Percentiles rank a stretch among this genome's conserved stretches.
Conservation (phyloP, 2,888 invertebrate genomes). For the Seladonia tumulorum region DNA sequence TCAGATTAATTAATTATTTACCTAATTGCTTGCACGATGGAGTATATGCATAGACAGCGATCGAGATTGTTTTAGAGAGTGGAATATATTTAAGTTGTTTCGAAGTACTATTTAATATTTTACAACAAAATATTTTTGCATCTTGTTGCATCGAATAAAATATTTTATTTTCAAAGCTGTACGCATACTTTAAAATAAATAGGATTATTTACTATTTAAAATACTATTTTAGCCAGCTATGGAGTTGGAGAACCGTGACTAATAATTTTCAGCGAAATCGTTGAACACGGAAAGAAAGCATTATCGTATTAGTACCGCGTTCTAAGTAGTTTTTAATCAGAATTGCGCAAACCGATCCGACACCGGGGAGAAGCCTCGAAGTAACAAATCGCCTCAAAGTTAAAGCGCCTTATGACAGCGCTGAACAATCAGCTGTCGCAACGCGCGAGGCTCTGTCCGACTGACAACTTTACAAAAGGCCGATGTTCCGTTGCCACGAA, state of each 20-base stretch:
- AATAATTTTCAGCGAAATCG: neutral
- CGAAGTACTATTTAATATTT: too few relatives aligned
- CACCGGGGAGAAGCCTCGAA: neutral
- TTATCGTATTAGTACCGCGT: neutral
- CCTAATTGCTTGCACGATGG: too few relatives aligned
- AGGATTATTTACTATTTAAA: too few relatives aligned
- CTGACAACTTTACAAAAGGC: conserved; percentile 75
- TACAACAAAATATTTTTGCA: too few relatives aligned
- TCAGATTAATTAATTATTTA: neutral
- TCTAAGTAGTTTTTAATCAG: neutral
- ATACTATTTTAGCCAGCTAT: too few relatives aligned
- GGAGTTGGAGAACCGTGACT: neutral
- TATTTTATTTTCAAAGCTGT: too few relatives aligned
- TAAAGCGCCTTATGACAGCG: conserved; percentile 61
- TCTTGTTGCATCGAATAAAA: too few relatives aligned
- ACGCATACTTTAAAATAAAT: too few relatives aligned
- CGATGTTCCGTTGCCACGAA: conserved; percentile 69
- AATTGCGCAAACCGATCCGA: neutral
- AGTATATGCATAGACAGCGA: too few relatives aligned
- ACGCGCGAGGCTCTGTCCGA: conserved; percentile 68
- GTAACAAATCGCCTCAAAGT: conserved; percentile 56
- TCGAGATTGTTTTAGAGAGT: too few relatives aligned
- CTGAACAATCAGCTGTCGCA: conserved; percentile 75
- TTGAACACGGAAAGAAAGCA: neutral
- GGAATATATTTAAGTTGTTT: too few relatives aligned